Evolutionary conservation across 2,888 invertebrate genomes (phyloP), one percentile per base, ranked within the genome.

Genomic region (Scrobipalpa costella): DNA sequence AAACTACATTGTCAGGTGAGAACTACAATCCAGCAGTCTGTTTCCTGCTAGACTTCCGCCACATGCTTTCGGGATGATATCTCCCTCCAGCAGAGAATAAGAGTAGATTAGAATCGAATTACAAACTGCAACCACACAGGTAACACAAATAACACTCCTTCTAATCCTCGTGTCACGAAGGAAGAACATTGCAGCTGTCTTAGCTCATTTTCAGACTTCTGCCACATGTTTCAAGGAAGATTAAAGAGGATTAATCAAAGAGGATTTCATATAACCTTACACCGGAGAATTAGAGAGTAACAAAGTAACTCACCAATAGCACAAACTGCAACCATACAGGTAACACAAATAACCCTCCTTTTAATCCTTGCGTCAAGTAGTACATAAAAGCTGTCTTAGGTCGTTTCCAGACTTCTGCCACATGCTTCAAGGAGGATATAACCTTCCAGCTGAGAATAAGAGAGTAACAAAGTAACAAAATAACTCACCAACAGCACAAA

Each of bases 271-370:
- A 84, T 67, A 7, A 89, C 81, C 40, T 83, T 88, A 69, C 93
- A 83, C 40, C 93, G 93, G 0, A 94, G 72, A 0, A 93, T 52
- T 1, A 92, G 78, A 0, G 93, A 92, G 0, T n/a, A n/a, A n/a
- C n/a, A n/a, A n/a, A n/a, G n/a, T n/a, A n/a, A 72, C 78, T 73
- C 66, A 86, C 86, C 75, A 60, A 71, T 7, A 62, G 88, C 86
- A 68, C 76, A 78, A 6, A 71, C 19, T 3, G 72, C 68, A 3
- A 88, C 72, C 66, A 85, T 73, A 27, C 52, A 58, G 0, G 79
- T 73, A 0, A 88, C 80, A 34, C 19, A 6, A n/a, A 61, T 50
- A 11, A 61, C 19, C 21, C 78, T 78, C 36, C 63, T 73, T 63
- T 70, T 73, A 47, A 86, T 83, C 44, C 68, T 78, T 57, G 88